Evolutionary conservation across 2,797 vertebrate genomes (phyloP).

Genomic region (Choloepus didactylus): DNA sequence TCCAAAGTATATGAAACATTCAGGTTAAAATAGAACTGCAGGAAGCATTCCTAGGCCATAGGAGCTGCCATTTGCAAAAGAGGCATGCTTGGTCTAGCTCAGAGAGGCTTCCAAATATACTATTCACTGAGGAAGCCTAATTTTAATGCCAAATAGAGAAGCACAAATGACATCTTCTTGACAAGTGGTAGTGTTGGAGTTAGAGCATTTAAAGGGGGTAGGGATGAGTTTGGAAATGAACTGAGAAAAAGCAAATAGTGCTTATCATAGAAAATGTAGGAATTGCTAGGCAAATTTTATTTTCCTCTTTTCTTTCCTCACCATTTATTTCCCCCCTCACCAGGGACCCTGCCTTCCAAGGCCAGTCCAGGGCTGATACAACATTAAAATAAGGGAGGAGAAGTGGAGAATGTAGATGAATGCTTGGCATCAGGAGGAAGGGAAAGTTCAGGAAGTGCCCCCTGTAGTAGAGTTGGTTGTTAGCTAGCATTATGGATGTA

Average conservation of each 20-base stretch:
- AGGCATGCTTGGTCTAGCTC: conserved; percentile 27
- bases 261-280: background rate
- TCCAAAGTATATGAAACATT: conserved; percentile 49
- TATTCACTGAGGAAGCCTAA: conserved; percentile 7
- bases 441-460: background rate
- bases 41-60: background rate
- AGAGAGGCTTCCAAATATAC: conserved; percentile 52
- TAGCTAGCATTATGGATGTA: background rate
- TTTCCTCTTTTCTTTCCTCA: conserved; percentile 33
- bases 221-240: conserved; percentile 14
- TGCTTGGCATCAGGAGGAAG: background rate
- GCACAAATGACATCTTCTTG: background rate
- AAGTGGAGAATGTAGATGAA: background rate
- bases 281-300: background rate
- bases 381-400: background rate
- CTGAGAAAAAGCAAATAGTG: conserved; percentile 18
- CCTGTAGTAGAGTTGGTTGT: background rate
- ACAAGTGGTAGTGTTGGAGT: background rate
- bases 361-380: background rate
- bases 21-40: conserved; percentile 20
- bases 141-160: conserved; percentile 13
- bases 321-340: background rate
- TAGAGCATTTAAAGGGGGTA: background rate
- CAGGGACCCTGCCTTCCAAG: background rate
- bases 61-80: conserved; percentile 25